Evolutionary conservation across 1,140 invertebrate genomes (phyloP).

Genomic region (Laodelphax striatellus): DNA sequence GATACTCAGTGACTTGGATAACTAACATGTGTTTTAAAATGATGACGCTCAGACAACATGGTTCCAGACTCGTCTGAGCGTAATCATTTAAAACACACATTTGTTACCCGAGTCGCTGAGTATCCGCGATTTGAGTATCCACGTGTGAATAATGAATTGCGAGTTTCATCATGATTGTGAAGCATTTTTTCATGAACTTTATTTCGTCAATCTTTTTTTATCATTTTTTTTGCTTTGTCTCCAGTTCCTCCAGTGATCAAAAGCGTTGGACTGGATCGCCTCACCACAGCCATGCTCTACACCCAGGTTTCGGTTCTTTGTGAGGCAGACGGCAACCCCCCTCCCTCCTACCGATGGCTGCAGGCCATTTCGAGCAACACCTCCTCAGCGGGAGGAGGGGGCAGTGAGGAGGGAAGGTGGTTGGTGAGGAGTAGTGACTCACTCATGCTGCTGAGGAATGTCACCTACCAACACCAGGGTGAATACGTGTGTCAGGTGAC

Average conservation of each 20-base stretch:
- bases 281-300: slow-evolving; percentile 63
- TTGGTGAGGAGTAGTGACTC: slow-evolving; percentile 59
- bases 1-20: too few species aligned
- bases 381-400: slow-evolving; percentile 26
- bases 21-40: too few species aligned
- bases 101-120: too few species aligned
- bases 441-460: slow-evolving; percentile 60
- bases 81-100: too few species aligned
- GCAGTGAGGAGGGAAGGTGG: slow-evolving; percentile 21
- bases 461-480: slow-evolving; percentile 76
- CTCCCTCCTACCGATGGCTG: slow-evolving; percentile 68
- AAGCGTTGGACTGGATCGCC: slow-evolving; percentile 63
- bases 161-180: too few species aligned
- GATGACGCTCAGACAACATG: too few species aligned
- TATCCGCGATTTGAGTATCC: too few species aligned
- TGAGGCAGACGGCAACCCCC: slow-evolving; percentile 71
- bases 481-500: slow-evolving; percentile 72
- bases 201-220: too few species aligned
- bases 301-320: slow-evolving; percentile 67
- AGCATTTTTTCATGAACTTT: too few species aligned
- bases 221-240: slow-evolving; percentile 16
- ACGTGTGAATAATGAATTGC: too few species aligned
- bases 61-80: too few species aligned
- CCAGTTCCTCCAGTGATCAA: slow-evolving; percentile 69
- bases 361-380: slow-evolving; percentile 37